A percentile compares a stretch with the other conserved stretches of the same genome.
Evolutionary conservation across 2,888 invertebrate species (phyloP).

Genomic region (Andrena praecox): DNA sequence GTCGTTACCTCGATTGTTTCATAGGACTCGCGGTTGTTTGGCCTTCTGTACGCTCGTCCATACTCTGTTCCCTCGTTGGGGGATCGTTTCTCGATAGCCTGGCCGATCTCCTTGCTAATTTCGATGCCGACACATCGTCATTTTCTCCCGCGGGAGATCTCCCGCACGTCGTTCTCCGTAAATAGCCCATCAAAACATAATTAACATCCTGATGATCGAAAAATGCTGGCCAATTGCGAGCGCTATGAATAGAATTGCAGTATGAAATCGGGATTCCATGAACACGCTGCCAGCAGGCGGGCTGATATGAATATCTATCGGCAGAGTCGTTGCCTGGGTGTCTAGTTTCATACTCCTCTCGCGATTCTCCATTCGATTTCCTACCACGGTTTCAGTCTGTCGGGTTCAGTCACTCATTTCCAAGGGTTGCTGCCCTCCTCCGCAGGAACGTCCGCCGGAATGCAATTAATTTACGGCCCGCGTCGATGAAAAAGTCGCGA

Average conservation of each 20-base stretch:
- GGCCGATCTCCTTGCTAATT: constrained; percentile 10
- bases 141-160: background rate
- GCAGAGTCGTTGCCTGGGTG: background rate
- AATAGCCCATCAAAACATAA: constrained; percentile 1
- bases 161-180: background rate
- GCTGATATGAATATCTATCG: constrained; percentile 14
- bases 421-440: no score
- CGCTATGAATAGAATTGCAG: constrained; percentile 19
- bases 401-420: background rate
- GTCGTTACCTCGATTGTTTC: constrained; percentile 51
- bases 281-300: background rate
- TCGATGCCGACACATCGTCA: background rate
- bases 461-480: constrained; percentile 52
- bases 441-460: background rate
- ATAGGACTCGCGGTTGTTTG: background rate
- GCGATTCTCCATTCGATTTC: constrained; percentile 4
- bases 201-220: background rate
- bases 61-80: constrained; percentile 21
- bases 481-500: constrained; percentile 11
- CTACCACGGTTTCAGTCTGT: constrained; percentile 2
- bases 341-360: background rate
- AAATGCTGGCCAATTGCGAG: background rate
- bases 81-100: constrained; percentile 37
- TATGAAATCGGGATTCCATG: constrained; percentile 35
- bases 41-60: background rate